Evolutionary conservation across 2,888 invertebrate genomes (phyloP), one percentile per base, ranked within the genome.

Genomic region (Volucella zonaria): DNA sequence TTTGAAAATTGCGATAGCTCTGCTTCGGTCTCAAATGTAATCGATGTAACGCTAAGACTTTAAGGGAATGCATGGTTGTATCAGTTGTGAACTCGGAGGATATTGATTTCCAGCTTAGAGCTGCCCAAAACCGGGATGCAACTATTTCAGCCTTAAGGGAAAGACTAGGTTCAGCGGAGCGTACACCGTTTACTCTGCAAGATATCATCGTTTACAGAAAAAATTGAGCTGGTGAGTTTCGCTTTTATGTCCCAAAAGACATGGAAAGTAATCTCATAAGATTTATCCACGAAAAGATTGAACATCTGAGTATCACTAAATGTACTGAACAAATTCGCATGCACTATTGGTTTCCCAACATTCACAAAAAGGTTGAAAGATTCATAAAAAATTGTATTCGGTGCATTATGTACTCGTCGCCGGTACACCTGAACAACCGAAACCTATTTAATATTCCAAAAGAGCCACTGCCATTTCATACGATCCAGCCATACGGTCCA

Each of bases 321-420:
- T 14, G 43, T 10, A 61, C 14, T 43, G 73, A 78, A 47, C 15
- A 67, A n/a, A 11, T 82, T 11, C 64, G 59, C 15, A 15, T 87
- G 43, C 80, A 87, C 11, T 92, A 90, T 83, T 92, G 90, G 90
- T 92, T 92, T 73, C 89, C 89, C 0, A 88, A 88, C 11, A 90
- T 92, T 90, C 86, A 87, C 54, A 62, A 79, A 1, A 91, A 90
- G 59, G 89, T 91, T 1, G 88, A 89, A 58, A 23, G 23, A 23
- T 4, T 23, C 4, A 23, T 4, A 23, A 23, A 23, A 23, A 23
- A 23, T 23, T 23, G 4, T 23, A 23, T 23, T 4, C 3, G 4
- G 23, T 23, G 23, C 23, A 23, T 23, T 6, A 15, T 86, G 1
- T 88, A 75, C 49, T 90, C 89, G 52, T 87, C 88, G 15, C 91